phyloP scores from a whole-genome alignment of 1,140 invertebrate genomes.

The Tribolium madens region DNA sequence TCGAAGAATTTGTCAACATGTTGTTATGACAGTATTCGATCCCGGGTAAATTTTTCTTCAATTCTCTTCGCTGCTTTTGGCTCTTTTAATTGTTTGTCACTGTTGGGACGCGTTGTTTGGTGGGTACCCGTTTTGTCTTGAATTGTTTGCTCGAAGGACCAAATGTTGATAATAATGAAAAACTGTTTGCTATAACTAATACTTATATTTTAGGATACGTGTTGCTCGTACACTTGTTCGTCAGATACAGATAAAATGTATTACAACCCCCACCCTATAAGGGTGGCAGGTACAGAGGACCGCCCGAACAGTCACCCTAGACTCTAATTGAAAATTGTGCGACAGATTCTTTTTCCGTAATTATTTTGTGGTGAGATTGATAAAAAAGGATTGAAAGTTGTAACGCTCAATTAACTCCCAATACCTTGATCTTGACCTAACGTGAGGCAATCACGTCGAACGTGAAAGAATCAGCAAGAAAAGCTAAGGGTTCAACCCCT shows the following conservation, averaged over 20 bases:
- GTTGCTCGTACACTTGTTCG: no score
- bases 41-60: neutral
- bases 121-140: no score
- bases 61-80: neutral
- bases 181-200: no score
- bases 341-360: neutral
- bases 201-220: no score
- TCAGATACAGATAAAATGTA: no score
- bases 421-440: slow-evolving; percentile 14
- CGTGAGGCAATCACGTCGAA: neutral
- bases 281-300: no score
- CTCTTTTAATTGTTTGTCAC: slow-evolving; percentile 2
- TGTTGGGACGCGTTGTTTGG: no score
- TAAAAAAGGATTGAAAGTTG: no score
- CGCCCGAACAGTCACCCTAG: no score
- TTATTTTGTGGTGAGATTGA: neutral
- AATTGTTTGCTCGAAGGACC: no score
- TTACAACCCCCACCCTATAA: no score
- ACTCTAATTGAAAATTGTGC: slow-evolving; percentile 1
- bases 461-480: slow-evolving; percentile 1
- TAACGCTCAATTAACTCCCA: neutral
- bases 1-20: neutral
- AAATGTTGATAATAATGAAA: no score
- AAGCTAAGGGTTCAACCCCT: slow-evolving; percentile 2
- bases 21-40: slow-evolving; percentile 10